Evolutionary conservation across 2,113 vertebrate genomes (phyloP).

Genomic region (Paracyprichromis sp.): DNA sequence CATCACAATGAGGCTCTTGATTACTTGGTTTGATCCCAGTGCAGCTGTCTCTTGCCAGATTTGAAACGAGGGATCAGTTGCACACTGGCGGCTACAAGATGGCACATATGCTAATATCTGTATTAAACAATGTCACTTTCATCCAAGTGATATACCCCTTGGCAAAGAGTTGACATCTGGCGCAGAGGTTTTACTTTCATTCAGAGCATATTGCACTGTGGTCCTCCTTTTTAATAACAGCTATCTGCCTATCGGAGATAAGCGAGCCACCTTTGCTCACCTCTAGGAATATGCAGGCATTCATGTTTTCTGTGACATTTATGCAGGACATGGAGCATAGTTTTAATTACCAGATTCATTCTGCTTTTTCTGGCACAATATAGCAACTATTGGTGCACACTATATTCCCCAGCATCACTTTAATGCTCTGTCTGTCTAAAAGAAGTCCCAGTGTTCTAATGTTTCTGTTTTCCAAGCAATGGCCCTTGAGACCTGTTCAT

Average conservation of each 20-base stretch:
- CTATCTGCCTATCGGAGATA: background rate
- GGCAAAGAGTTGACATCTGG: background rate
- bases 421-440: background rate
- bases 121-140: background rate
- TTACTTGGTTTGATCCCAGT: background rate
- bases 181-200: background rate
- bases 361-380: constrained; percentile 8
- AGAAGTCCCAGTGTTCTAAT: background rate
- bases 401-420: background rate
- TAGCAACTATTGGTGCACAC: background rate
- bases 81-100: background rate
- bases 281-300: background rate
- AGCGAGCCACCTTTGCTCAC: background rate
- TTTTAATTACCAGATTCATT: constrained; percentile 37
- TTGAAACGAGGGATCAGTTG: background rate
- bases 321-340: background rate
- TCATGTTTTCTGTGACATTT: constrained; percentile 35
- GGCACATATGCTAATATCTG: constrained; percentile 9
- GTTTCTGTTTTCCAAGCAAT: background rate
- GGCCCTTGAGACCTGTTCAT: background rate
- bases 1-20: background rate
- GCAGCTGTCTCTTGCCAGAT: background rate
- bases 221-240: background rate
- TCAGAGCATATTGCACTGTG: background rate
- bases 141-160: background rate